Percentiles rank a stretch among this genome's conserved stretches.
Evolutionary conservation across 2,113 vertebrate species (phyloP).

Genomic region (Apodemus speciosus): DNA sequence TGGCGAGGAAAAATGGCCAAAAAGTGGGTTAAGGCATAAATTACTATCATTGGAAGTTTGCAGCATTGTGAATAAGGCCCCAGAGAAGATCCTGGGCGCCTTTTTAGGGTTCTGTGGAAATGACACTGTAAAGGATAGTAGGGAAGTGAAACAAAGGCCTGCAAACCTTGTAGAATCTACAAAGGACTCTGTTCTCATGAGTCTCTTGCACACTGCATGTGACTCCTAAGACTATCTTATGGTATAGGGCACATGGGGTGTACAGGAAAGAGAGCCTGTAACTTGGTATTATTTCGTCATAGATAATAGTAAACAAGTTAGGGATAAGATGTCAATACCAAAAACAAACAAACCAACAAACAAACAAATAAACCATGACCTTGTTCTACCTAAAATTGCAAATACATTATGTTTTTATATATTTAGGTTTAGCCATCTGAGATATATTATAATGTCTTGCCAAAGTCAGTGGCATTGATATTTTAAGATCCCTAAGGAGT

Average conservation of each 20-base stretch:
- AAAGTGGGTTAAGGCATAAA: slow-evolving; percentile 70
- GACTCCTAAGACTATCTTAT: slow-evolving; percentile 40
- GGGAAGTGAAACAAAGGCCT: neutral
- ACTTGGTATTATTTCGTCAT: neutral
- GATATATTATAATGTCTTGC: slow-evolving; percentile 38
- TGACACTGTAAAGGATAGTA: neutral
- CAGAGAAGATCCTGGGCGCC: slow-evolving; percentile 33
- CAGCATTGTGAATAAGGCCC: slow-evolving; percentile 49
- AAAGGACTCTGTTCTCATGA: slow-evolving; percentile 28
- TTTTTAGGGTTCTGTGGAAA: slow-evolving; percentile 37
- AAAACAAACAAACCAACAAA: neutral
- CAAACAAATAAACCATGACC: neutral
- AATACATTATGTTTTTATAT: slow-evolving; percentile 2
- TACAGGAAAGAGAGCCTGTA: neutral
- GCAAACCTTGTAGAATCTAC: neutral
- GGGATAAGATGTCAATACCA: neutral
- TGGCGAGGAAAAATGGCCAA: slow-evolving; percentile 57
- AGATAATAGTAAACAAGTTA: neutral
- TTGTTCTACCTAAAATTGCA: slow-evolving; percentile 39
- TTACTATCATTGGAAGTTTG: slow-evolving; percentile 61
- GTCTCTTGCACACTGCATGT: neutral
- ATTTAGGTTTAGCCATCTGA: neutral
- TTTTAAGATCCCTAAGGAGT: neutral
- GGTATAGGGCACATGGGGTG: slow-evolving; percentile 6
- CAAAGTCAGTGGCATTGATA: neutral